A percentile compares a stretch with the other conserved stretches of the same genome.
These are phyloP conservation scores for Lobophora halterata DNA, from an alignment of 2,888 invertebrate species.

Conservation along the genomic window DNA sequence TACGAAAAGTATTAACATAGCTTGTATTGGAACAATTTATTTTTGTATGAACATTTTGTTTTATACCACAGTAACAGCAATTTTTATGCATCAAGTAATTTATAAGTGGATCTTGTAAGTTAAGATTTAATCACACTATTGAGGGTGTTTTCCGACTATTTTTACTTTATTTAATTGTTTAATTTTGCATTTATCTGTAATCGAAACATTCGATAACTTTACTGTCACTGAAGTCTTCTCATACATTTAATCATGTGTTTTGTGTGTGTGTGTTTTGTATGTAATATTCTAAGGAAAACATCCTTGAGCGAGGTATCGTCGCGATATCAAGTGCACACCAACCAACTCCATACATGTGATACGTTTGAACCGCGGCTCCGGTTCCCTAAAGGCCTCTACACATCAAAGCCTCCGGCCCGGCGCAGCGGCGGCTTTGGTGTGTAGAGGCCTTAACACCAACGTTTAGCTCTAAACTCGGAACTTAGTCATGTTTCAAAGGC, in stretches of 20 bases:
- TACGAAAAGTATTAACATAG: slow-evolving; percentile 53
- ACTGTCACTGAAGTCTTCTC: slow-evolving; percentile 4
- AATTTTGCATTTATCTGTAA: slow-evolving; percentile 28
- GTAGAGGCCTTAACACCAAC: slow-evolving; percentile 12
- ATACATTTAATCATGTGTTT: slow-evolving; percentile 12
- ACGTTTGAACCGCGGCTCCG: slow-evolving; percentile 54
- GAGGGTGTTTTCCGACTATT: slow-evolving; percentile 53
- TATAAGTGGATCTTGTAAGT: slow-evolving; percentile 55
- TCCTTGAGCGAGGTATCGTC: slow-evolving; percentile 33
- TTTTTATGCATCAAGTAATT: slow-evolving; percentile 58
- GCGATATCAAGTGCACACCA: slow-evolving; percentile 37
- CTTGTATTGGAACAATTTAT: slow-evolving; percentile 57
- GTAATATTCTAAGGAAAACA: slow-evolving; percentile 43
- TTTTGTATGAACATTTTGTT: slow-evolving; percentile 64
- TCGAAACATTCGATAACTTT: slow-evolving; percentile 6
- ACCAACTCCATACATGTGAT: slow-evolving; percentile 52
- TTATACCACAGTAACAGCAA: slow-evolving; percentile 41
- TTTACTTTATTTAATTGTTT: no score
- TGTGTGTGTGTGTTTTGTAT: slow-evolving; percentile 28
- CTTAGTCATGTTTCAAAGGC: slow-evolving; percentile 51
- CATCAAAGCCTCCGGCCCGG: no score
- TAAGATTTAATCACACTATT: slow-evolving; percentile 39
- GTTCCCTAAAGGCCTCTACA: slow-evolving; percentile 31
- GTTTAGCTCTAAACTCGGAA: slow-evolving; percentile 19
- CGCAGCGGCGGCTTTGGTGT: background rate